phyloP scores from a whole-genome alignment of 2,797 vertebrate genomes.

The Helarctos malayanus region DNA sequence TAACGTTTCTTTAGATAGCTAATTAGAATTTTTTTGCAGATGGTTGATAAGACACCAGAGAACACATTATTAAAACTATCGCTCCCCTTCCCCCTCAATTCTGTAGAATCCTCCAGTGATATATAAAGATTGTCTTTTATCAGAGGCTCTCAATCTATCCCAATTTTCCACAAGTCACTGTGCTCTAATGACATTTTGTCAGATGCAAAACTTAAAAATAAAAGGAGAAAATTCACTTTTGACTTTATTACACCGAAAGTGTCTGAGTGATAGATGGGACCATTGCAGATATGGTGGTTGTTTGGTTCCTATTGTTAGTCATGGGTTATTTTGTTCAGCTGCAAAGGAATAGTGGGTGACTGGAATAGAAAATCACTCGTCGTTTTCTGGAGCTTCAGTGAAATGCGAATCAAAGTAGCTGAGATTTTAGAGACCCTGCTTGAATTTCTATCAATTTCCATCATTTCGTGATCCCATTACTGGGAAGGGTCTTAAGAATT shows the following conservation, averaged over 20 bases:
- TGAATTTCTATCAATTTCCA: background rate
- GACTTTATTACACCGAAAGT: constrained; percentile 78
- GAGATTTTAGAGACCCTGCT: background rate
- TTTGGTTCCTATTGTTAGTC: constrained; percentile 70
- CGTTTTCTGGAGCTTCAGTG: constrained; percentile 37
- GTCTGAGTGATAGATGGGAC: constrained; percentile 64
- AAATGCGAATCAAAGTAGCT: constrained; percentile 46
- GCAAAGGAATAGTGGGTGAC: constrained; percentile 60
- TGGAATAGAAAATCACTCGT: constrained; percentile 31
- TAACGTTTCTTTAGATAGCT: constrained; percentile 74
- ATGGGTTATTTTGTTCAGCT: constrained; percentile 72
- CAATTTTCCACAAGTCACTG: constrained; percentile 78
- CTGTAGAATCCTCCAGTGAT: constrained; percentile 73
- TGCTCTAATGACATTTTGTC: constrained; percentile 82
- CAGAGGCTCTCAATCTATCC: constrained; percentile 72
- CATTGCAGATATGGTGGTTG: constrained; percentile 29
- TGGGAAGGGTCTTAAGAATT: background rate
- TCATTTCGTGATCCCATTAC: background rate
- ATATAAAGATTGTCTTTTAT: constrained; percentile 80
- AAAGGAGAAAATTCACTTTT: constrained; percentile 76
- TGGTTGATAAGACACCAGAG: constrained; percentile 75
- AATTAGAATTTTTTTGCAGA: constrained; percentile 70
- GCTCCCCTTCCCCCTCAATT: constrained; percentile 68
- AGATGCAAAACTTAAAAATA: constrained; percentile 79
- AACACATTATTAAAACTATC: constrained; percentile 68